Base-by-base conservation (phyloP, 2,113 vertebrate species). In the Chascanopsetta lugubris region DNA sequence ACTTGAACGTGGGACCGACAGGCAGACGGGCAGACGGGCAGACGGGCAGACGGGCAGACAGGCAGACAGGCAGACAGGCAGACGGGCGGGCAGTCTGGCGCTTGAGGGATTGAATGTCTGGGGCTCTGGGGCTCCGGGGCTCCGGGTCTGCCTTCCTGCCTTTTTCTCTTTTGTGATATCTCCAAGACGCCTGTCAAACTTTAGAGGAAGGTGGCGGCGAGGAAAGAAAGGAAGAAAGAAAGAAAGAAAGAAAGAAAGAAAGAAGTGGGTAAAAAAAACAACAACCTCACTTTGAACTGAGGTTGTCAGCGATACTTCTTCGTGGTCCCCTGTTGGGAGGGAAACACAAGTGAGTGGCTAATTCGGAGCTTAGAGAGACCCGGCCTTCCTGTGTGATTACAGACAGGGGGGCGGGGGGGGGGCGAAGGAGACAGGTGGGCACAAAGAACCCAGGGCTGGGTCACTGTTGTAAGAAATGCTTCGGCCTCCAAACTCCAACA, bases 301-400 rank as follows among this genome's bases (percentile, higher is more conserved):
- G 63, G 29, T 77, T 72, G 58, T 54, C 50, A 82, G 43, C 2
- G 36, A 80, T 82, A 71, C 60, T 77, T 65, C 59, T 77, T 59
- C 60, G 43, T 77, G 48, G 34, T 61, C 43, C 60, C 57, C 27
- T 57, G 69, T 70, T 58, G 72, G 50, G 34, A 57, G 42, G 45
- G 54, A 64, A 77, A 69, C 84, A 74, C 83, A 84, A 79, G 72
- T 58, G 53, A 74, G 70, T 69, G 45, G 51, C 75, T 85, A 84
- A 82, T 87, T 78, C 62, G 30, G 36, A 63, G 61, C 65, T 82
- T 66, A 83, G 77, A 66, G 71, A 75, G 49, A 64, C 32, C 66
- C 62, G 65, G 36, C 71, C 77, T 85, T 85, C 76, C 76, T 79
- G 63, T 85, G 80, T 87, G 83, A 85, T 87, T 86, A 83, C 69